Conservation (phyloP, 2,888 invertebrate genomes). For the Macaria liturata region DNA sequence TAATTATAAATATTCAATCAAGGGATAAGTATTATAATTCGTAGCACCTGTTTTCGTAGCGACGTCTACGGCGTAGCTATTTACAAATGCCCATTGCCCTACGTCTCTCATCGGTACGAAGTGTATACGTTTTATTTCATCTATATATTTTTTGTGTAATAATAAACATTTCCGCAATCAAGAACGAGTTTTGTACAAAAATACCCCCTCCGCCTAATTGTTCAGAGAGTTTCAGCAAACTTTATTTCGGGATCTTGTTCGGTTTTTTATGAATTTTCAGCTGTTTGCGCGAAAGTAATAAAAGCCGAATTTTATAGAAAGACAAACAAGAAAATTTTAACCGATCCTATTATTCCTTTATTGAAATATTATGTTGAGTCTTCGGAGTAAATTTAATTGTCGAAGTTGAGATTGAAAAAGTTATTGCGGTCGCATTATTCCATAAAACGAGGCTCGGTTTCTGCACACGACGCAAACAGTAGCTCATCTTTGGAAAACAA, state of each 20-base stretch:
- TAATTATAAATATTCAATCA: no score
- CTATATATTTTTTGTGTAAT: no score
- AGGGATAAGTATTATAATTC: no score
- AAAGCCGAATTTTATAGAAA: conserved; percentile 37
- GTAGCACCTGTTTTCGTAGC: no score
- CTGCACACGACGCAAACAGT: conserved; percentile 12
- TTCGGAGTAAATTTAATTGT: conserved; percentile 77
- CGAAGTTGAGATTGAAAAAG: conserved; percentile 81
- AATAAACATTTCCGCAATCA: not conserved
- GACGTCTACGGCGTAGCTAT: no score
- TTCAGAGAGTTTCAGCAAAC: conserved; percentile 20
- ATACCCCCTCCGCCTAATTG: conserved; percentile 5
- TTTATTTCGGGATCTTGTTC: conserved; percentile 7
- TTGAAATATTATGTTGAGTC: conserved; percentile 74
- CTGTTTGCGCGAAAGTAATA: conserved; percentile 29
- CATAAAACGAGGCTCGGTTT: conserved; percentile 57
- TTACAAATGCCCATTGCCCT: no score
- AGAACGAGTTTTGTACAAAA: not conserved
- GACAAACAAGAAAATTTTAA: conserved; percentile 46
- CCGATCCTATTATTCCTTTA: conserved; percentile 59
- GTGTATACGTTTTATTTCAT: no score
- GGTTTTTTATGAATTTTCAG: conserved; percentile 15
- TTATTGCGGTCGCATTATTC: conserved; percentile 74
- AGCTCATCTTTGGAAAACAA: conserved; percentile 1
- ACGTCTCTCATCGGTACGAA: no score